Evolutionary conservation across 2,797 vertebrate species (phyloP), one percentile per base, ranked within the genome.

Genomic region (Lithobates sylvaticus): DNA sequence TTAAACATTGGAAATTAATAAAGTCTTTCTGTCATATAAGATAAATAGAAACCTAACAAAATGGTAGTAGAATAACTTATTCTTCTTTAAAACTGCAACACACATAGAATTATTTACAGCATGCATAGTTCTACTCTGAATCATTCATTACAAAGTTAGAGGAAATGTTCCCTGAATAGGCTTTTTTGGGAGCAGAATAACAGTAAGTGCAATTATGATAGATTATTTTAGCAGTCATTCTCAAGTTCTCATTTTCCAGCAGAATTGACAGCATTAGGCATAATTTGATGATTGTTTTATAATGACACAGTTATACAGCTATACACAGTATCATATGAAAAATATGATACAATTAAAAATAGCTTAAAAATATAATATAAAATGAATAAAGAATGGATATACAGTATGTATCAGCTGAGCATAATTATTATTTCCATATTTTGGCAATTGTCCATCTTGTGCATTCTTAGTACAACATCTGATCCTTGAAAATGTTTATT

Each of bases 61-160:
- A 84, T 21, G 16, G 32, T 72, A 42, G 16, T 21, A 44, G 83
- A 78, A 70, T 64, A n/a, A 64, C 78, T 84, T 78, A 72, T 70
- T 71, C 58, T 78, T 84, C 83, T 78, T 44, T 84, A 78, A 42
- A 72, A 72, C 34, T 78, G 29, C 5, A 42, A 64, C 44, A 84
- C 34, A 71, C 29, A 78, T 78, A 71, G n/a, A 78, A 78, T 47
- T 77, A 84, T 84, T 77, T 84, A 71, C 75, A 84, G 34, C 75
- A 70, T 70, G 36, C 34, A 78, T 78, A 84, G 68, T 76, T 71
- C 39, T 78, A 23, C 69, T 10, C 29, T 78, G 76, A 72, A 72
- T 72, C 69, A 78, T 58, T 78, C 61, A 71, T 84, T 72, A 78
- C 54, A 64, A 78, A 47, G 72, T 76, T 76, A 54, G 39, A 76